These are phyloP conservation scores for Garrulus glandarius DNA, from an alignment of 2,797 vertebrate genomes.

Conservation along the genomic window DNA sequence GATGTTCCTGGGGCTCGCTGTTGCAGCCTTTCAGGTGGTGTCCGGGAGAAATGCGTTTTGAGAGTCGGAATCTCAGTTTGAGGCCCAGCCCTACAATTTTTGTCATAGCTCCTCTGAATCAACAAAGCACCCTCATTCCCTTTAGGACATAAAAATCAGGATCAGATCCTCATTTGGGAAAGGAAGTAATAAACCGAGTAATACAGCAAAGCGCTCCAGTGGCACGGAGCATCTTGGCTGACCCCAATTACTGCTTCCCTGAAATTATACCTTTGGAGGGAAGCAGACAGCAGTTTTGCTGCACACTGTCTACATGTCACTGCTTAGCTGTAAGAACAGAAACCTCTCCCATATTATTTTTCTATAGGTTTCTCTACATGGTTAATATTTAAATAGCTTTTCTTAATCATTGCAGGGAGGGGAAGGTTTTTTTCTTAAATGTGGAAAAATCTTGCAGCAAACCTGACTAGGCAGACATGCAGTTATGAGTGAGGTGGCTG, in stretches of 20 bases:
- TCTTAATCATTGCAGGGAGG: background rate
- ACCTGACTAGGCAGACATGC: constrained; percentile 25
- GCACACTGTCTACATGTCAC: background rate
- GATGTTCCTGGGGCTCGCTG: background rate
- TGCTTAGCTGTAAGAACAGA: constrained; percentile 21
- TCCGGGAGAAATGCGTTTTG: background rate
- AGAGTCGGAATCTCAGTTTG: background rate
- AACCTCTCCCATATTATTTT: constrained; percentile 4
- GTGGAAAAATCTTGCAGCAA: constrained; percentile 21
- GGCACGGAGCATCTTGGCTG: constrained; percentile 14
- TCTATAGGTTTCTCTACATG: background rate
- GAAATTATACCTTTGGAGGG: background rate
- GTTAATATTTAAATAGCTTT: constrained; percentile 61
- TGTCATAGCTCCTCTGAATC: background rate
- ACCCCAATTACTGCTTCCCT: constrained; percentile 43
- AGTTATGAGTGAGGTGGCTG: constrained; percentile 31
- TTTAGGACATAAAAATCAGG: constrained; percentile 17
- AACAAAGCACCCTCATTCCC: background rate
- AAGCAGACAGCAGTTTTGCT: background rate
- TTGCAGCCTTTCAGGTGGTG: background rate
- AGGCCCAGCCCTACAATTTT: background rate
- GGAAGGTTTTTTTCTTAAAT: constrained; percentile 20
- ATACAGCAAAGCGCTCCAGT: background rate
- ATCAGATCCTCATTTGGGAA: constrained; percentile 33
- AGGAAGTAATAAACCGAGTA: constrained; percentile 31